Conservation (phyloP, 2,888 invertebrate genomes). For the Fragum fragum region DNA sequence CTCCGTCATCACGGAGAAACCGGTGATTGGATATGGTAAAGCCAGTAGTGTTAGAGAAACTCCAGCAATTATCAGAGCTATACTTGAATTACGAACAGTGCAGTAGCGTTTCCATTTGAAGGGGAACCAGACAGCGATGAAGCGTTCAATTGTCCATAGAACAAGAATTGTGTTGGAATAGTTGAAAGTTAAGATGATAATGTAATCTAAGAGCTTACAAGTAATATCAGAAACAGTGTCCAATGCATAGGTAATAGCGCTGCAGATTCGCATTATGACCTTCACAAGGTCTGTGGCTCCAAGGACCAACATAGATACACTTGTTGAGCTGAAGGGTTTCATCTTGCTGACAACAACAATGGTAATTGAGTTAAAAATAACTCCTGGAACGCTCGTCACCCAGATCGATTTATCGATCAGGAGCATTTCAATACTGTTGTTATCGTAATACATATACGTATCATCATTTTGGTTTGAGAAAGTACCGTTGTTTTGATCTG, state of each 20-base stretch:
- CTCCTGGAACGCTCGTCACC: conserved; percentile 11
- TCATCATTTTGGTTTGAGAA: too few species aligned
- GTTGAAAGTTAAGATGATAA: background rate
- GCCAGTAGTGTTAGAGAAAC: background rate
- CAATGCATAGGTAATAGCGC: background rate
- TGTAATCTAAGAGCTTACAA: background rate
- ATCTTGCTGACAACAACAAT: background rate
- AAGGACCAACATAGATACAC: background rate
- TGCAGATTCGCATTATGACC: background rate
- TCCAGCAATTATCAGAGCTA: background rate
- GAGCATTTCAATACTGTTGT: background rate
- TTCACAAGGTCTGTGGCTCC: conserved; percentile 9
- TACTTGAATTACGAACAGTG: background rate
- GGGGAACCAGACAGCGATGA: conserved; percentile 41
- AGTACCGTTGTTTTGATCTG: too few species aligned
- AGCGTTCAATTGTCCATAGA: conserved; percentile 37
- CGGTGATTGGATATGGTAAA: conserved; percentile 4
- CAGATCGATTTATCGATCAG: background rate
- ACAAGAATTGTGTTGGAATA: conserved; percentile 33
- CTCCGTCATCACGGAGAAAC: background rate
- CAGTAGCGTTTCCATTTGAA: conserved; percentile 21
- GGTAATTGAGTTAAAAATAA: background rate
- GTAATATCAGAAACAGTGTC: background rate
- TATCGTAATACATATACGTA: background rate
- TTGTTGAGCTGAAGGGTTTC: conserved; percentile 9